These are phyloP conservation scores for Zophobas atratus DNA, from an alignment of 1,140 invertebrate species.

Conservation along the genomic window DNA sequence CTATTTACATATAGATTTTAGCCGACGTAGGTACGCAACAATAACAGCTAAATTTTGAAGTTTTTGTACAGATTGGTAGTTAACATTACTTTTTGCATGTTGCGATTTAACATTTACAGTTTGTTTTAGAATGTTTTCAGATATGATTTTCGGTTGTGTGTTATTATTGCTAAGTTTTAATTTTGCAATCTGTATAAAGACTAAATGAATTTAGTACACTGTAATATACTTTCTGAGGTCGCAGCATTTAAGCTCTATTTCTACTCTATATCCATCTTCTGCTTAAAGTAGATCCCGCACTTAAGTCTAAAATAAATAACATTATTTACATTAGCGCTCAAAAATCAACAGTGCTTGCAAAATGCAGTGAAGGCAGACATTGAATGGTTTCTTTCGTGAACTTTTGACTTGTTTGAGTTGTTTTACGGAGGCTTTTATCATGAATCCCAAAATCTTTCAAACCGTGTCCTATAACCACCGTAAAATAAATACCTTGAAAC, in stretches of 20 bases:
- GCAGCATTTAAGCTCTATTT: constrained; percentile 28
- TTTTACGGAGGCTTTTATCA: background rate
- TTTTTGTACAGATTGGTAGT: constrained; percentile 33
- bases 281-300: constrained; percentile 48
- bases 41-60: constrained; percentile 42
- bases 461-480: background rate
- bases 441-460: background rate
- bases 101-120: too few species aligned
- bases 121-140: constrained; percentile 32
- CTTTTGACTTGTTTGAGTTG: constrained; percentile 2
- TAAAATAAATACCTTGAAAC: constrained; percentile 19
- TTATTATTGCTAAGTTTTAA: constrained; percentile 29
- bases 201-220: constrained; percentile 27
- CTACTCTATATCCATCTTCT: constrained; percentile 45
- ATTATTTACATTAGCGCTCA: constrained; percentile 57
- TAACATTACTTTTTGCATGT: constrained; percentile 14
- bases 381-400: constrained; percentile 51
- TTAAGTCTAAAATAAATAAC: constrained; percentile 51
- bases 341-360: constrained; percentile 63
- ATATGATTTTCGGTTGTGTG: constrained; percentile 14
- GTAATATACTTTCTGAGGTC: constrained; percentile 19
- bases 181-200: constrained; percentile 38
- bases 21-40: constrained; percentile 43
- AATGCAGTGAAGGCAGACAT: constrained; percentile 64
- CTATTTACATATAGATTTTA: constrained; percentile 49